Percentiles rank a stretch among this genome's conserved stretches.
Conservation (phyloP, 30 jellyfish, hydroid and myxozoan species). For the Turritopsis dohrnii region DNA sequence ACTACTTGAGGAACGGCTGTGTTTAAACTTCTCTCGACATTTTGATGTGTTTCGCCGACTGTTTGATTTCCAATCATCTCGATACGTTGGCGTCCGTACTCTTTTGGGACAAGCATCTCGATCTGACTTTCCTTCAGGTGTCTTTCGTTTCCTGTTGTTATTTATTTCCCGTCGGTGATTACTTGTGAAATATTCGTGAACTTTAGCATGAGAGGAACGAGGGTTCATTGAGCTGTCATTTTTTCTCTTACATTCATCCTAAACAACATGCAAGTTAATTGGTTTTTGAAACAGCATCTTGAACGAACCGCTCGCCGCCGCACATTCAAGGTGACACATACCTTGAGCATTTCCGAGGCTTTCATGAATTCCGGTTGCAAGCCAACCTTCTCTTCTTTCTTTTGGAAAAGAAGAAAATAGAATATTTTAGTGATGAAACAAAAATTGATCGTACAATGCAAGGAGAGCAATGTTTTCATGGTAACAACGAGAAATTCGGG, state of each 20-base stretch:
- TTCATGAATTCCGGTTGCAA: neutral
- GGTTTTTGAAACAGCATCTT: neutral
- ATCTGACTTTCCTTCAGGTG: neutral
- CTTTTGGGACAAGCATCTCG: neutral
- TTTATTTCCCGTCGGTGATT: neutral
- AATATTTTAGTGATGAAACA: too few relatives aligned
- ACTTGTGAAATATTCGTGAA: neutral
- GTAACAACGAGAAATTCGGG: neutral
- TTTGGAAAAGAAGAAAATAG: neutral
- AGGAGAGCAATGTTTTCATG: too few relatives aligned
- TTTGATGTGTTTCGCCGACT: neutral
- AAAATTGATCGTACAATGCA: too few relatives aligned
- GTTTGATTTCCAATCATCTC: neutral
- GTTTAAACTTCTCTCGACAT: constrained; percentile 15
- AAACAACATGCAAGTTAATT: neutral
- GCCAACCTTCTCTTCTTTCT: neutral
- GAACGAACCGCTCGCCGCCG: neutral
- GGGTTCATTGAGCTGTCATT: neutral
- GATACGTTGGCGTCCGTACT: neutral
- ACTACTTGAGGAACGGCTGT: constrained; percentile 1
- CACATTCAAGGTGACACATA: neutral
- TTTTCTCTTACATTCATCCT: neutral
- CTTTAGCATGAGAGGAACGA: neutral
- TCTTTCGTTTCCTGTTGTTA: neutral
- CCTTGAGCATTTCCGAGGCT: constrained; percentile 20